Evolutionary conservation across 2,113 vertebrate genomes (phyloP).

Genomic region (Grallaria varia): DNA sequence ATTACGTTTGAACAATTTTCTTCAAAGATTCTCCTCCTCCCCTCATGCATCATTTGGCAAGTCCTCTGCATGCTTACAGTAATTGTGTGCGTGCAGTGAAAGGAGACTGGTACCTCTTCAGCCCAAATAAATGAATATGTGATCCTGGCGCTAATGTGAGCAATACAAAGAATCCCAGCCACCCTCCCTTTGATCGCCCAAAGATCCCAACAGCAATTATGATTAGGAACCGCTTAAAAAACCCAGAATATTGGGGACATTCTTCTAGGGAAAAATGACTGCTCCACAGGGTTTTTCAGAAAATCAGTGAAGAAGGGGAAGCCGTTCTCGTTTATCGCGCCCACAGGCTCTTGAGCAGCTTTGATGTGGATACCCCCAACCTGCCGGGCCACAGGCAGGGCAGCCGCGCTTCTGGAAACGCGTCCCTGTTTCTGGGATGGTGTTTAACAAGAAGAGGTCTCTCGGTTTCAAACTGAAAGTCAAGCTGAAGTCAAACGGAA

Average conservation of each 20-base stretch:
- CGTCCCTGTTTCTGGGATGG: slow-evolving; percentile 25
- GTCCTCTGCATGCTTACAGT: slow-evolving; percentile 50
- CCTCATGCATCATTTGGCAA: slow-evolving; percentile 40
- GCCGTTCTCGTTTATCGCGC: rapidly evolving
- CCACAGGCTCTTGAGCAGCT: background rate
- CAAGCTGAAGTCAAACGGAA: slow-evolving; percentile 60
- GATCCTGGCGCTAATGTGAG: slow-evolving; percentile 23
- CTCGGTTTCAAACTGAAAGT: slow-evolving; percentile 60
- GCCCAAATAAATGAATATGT: slow-evolving; percentile 36
- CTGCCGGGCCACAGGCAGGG: background rate
- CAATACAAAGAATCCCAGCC: slow-evolving; percentile 42
- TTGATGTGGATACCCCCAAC: background rate
- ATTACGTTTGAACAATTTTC: slow-evolving; percentile 55
- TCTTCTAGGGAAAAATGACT: background rate
- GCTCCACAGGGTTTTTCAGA: background rate
- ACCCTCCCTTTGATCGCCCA: slow-evolving; percentile 46
- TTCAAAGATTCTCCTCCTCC: slow-evolving; percentile 57
- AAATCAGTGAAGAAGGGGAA: background rate
- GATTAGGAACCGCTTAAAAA: background rate
- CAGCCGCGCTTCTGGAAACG: slow-evolving; percentile 8
- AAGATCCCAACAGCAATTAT: slow-evolving; percentile 33
- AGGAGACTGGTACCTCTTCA: slow-evolving; percentile 39
- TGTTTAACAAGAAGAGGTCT: slow-evolving; percentile 1
- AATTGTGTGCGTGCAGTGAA: slow-evolving; percentile 51
- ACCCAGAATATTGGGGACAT: background rate